phyloP scores from a whole-genome alignment of 1,140 invertebrate genomes.

The Aphelenchoides avenae region DNA sequence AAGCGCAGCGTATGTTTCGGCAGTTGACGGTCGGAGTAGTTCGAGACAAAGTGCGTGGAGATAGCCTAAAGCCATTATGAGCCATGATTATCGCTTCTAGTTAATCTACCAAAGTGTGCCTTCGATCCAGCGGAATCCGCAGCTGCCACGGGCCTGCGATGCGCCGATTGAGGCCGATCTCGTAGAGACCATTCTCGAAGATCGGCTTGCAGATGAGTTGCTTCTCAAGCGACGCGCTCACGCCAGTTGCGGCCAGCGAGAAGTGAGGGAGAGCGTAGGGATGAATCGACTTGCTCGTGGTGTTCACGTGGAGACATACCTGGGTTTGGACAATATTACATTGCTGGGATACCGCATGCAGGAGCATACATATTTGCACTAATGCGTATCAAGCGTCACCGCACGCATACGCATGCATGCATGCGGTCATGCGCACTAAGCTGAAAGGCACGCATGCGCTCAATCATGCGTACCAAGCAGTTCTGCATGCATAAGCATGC shows the following conservation, averaged over 20 bases:
- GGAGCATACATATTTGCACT: no score
- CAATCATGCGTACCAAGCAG: no score
- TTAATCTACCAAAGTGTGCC: constrained; percentile 23
- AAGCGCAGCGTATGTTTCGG: constrained; percentile 29
- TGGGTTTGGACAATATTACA: no score
- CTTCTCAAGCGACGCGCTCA: background rate
- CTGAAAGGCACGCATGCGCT: no score
- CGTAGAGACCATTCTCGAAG: constrained; percentile 41
- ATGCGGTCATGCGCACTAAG: no score
- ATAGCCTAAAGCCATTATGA: constrained; percentile 20
- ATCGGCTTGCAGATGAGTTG: constrained; percentile 36
- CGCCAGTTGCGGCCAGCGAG: background rate
- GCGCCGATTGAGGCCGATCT: constrained; percentile 15
- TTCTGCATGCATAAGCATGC: no score
- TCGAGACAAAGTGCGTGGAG: constrained; percentile 31
- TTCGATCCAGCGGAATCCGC: constrained; percentile 17
- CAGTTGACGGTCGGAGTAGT: constrained; percentile 18
- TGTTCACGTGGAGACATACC: constrained; percentile 22
- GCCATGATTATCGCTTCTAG: background rate
- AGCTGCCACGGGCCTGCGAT: constrained; percentile 40
- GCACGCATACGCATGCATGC: no score
- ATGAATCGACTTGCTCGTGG: constrained; percentile 4
- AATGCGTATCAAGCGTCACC: no score
- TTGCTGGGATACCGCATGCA: no score
- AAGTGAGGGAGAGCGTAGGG: constrained; percentile 23